Evolutionary conservation across 37 sponge, comb jelly and placozoan genomes (phyloP).

Genomic region (Petrosia ficiformis): DNA sequence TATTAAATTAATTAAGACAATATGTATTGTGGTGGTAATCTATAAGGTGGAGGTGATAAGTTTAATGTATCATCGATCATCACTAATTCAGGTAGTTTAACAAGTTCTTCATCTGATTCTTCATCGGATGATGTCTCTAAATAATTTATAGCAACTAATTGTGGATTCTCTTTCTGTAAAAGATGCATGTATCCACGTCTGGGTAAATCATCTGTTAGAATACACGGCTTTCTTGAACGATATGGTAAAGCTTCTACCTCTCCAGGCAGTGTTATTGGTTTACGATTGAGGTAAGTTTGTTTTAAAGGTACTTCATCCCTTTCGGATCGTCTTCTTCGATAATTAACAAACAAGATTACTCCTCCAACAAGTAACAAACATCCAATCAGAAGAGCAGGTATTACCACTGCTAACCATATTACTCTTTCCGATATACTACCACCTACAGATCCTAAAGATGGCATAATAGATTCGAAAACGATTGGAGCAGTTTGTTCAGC

Average conservation of each 20-base stretch:
- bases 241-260: conserved; percentile 22
- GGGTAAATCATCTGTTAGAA: conserved; percentile 8
- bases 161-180: neutral
- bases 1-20: neutral
- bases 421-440: neutral
- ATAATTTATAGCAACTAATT: too few species aligned
- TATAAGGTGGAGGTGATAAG: conserved; percentile 10
- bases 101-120: conserved; percentile 1
- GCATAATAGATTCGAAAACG: neutral
- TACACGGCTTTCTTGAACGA: conserved; percentile 12
- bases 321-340: conserved; percentile 11
- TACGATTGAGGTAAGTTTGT: conserved; percentile 8
- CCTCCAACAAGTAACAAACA: conserved; percentile 14
- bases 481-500: neutral
- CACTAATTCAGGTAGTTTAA: neutral
- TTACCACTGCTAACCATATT: conserved; percentile 27
- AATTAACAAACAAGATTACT: conserved; percentile 12
- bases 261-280: conserved; percentile 33
- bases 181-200: neutral
- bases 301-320: neutral
- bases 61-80: neutral
- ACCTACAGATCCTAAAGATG: neutral
- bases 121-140: neutral
- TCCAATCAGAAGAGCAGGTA: conserved; percentile 27
- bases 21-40: conserved; percentile 9